phyloP scores from a whole-genome alignment of 2,797 vertebrate species.

The Mareca penelope region DNA sequence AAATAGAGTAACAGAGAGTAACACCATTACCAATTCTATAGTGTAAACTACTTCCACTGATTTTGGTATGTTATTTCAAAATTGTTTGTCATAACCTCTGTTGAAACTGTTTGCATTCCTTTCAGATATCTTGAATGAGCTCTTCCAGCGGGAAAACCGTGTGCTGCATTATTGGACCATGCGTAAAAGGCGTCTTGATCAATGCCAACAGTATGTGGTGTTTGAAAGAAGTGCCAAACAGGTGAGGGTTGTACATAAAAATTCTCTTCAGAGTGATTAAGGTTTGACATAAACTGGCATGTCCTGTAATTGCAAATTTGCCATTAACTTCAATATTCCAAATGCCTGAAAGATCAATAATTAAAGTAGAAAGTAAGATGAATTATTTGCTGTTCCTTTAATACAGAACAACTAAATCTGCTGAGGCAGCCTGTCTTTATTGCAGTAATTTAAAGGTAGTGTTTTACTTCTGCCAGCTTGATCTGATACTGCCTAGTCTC shows the following conservation, averaged over 20 bases:
- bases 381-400: not conserved
- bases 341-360: not conserved
- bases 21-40: not conserved
- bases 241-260: constrained; percentile 74
- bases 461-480: not conserved
- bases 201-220: constrained; percentile 96
- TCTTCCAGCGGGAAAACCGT: constrained; percentile 97
- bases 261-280: not conserved
- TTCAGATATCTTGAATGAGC: constrained; percentile 94
- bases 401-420: not conserved
- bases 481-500: not conserved
- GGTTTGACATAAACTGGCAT: not conserved
- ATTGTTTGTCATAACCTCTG: not conserved
- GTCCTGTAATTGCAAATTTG: not conserved
- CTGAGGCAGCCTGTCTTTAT: not conserved
- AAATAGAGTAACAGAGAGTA: not conserved
- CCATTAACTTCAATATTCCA: not conserved
- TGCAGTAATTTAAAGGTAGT: not conserved
- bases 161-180: constrained; percentile 98
- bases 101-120: not conserved
- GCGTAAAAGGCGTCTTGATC: constrained; percentile 94
- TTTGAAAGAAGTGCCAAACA: constrained; percentile 97
- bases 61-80: not conserved
- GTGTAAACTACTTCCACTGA: not conserved
- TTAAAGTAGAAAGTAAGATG: not conserved